A percentile compares a stretch with the other conserved stretches of the same genome.
phyloP scores from a whole-genome alignment of 1,140 invertebrate genomes.

The Paralvinella palmiformis region DNA sequence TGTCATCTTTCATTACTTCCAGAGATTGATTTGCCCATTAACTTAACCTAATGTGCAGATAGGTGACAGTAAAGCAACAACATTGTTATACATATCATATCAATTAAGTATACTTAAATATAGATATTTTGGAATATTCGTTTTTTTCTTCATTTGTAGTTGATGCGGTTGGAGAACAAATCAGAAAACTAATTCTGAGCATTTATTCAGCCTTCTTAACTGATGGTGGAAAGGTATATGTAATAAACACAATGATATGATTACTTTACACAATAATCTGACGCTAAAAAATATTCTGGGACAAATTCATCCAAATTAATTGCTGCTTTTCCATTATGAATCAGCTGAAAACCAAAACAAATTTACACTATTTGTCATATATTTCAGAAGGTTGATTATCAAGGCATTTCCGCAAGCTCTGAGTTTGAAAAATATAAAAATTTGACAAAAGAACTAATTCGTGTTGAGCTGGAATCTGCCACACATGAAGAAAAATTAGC shows the following conservation, averaged over 20 bases:
- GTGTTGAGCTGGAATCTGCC: constrained; percentile 35
- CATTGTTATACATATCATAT: too few relatives aligned
- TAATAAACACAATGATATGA: too few relatives aligned
- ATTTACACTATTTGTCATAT: constrained; percentile 5
- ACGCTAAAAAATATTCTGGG: neutral
- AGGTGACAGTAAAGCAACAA: neutral
- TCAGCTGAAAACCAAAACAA: neutral
- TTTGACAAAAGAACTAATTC: constrained; percentile 34
- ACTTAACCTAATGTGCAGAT: neutral
- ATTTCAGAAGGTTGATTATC: constrained; percentile 41
- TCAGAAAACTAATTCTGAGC: constrained; percentile 43
- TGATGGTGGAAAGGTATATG: constrained; percentile 41
- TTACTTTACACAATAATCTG: neutral
- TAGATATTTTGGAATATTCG: too few relatives aligned
- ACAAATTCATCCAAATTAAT: neutral
- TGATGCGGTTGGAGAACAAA: constrained; percentile 41
- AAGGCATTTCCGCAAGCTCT: constrained; percentile 33
- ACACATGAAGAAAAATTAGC: constrained; percentile 47
- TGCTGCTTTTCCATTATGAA: neutral
- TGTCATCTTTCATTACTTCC: neutral
- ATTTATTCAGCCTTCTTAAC: constrained; percentile 45
- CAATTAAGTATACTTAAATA: too few relatives aligned
- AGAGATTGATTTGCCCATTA: neutral
- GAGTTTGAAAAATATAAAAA: constrained; percentile 36
- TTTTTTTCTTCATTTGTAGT: constrained; percentile 29